Conservation (phyloP, 1,140 invertebrate genomes). For the Homalodisca vitripennis region DNA sequence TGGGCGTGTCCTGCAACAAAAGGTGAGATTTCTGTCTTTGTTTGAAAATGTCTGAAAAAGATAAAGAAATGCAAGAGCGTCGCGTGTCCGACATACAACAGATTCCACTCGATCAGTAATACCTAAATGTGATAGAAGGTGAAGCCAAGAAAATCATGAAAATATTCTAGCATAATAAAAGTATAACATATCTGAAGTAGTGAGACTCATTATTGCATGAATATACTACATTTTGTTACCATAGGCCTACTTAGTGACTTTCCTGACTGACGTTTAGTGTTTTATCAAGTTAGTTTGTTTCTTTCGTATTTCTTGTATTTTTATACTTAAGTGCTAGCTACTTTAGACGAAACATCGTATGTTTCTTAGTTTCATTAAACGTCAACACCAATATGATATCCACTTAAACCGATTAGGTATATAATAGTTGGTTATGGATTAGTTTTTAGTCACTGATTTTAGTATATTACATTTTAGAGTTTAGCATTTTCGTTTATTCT, state of each 20-base stretch:
- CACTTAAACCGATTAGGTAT: background rate
- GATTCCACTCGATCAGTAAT: background rate
- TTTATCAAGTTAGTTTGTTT: background rate
- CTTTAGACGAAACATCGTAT: background rate
- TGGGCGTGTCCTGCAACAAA: too few relatives aligned
- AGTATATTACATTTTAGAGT: constrained; percentile 3
- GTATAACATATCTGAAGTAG: constrained; percentile 5
- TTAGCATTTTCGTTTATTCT: constrained; percentile 1
- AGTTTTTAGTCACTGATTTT: background rate
- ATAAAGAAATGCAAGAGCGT: background rate
- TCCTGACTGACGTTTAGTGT: background rate
- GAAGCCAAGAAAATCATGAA: background rate
- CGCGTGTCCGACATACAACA: background rate
- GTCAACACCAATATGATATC: background rate
- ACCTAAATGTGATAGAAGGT: background rate
- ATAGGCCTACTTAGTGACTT: constrained; percentile 4
- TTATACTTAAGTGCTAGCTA: constrained; percentile 8
- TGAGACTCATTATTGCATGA: background rate
- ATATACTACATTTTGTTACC: background rate
- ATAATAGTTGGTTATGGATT: background rate
- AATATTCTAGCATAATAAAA: background rate
- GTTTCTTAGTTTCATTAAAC: constrained; percentile 11
- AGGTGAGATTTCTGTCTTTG: background rate
- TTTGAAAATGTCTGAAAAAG: background rate
- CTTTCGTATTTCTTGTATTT: background rate